These are phyloP conservation scores for Phenganax stokvisi DNA, from an alignment of 92 coral and sea anemone genomes.

Conservation along the genomic window DNA sequence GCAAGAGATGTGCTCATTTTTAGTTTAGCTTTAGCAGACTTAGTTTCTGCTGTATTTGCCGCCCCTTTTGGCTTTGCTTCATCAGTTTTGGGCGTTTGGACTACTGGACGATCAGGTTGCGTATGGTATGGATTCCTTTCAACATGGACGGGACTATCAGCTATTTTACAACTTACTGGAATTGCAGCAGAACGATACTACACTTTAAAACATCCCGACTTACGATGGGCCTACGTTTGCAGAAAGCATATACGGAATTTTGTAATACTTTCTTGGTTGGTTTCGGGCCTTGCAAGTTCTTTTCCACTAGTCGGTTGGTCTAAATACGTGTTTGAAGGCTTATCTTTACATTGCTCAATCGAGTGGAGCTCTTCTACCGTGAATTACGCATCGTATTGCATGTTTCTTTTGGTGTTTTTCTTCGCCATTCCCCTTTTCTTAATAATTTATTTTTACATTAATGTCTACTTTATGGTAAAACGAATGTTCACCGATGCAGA, in stretches of 20 bases:
- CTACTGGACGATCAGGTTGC: conserved; percentile 39
- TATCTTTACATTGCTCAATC: conserved; percentile 55
- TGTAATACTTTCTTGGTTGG: conserved; percentile 48
- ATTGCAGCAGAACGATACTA: conserved; percentile 50
- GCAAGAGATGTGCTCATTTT: conserved; percentile 44
- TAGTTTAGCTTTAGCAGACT: conserved; percentile 63
- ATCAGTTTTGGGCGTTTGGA: conserved; percentile 43
- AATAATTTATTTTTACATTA: conserved; percentile 40
- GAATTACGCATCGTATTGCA: conserved; percentile 42
- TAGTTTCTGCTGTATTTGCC: conserved; percentile 46
- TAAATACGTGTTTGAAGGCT: conserved; percentile 55
- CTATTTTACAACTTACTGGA: conserved; percentile 57
- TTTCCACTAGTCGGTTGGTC: conserved; percentile 74
- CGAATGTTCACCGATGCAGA: conserved; percentile 43
- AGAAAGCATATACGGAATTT: conserved; percentile 23
- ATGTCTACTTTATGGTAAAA: conserved; percentile 44
- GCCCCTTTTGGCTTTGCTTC: conserved; percentile 51
- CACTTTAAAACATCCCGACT: conserved; percentile 18
- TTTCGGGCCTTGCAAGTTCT: conserved; percentile 47
- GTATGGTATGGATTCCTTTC: conserved; percentile 52
- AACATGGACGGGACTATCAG: conserved; percentile 43
- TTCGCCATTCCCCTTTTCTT: conserved; percentile 52
- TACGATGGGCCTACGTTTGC: conserved; percentile 1
- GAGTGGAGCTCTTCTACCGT: conserved; percentile 51
- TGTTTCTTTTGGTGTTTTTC: conserved; percentile 54